phyloP scores from a whole-genome alignment of 2,797 vertebrate species.

The Lateolabrax maculatus region DNA sequence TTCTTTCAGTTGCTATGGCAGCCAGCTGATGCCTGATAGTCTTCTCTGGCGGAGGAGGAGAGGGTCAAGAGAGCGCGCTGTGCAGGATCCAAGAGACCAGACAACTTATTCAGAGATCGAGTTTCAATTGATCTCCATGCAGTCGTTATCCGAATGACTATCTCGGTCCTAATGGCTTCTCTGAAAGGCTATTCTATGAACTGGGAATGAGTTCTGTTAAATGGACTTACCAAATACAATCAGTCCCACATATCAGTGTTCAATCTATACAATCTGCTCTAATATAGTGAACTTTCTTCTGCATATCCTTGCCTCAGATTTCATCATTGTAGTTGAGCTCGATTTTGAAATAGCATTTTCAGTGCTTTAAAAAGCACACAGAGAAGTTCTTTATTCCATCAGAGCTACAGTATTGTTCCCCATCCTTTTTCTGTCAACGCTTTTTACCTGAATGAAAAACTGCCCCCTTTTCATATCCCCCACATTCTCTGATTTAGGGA shows the following conservation, averaged over 20 bases:
- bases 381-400: constrained; percentile 60
- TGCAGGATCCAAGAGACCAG: constrained; percentile 33
- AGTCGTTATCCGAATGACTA: constrained; percentile 60
- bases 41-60: constrained; percentile 14
- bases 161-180: constrained; percentile 69
- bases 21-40: constrained; percentile 51
- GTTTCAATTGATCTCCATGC: constrained; percentile 78
- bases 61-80: constrained; percentile 20
- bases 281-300: constrained; percentile 60
- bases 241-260: constrained; percentile 52
- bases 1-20: constrained; percentile 69
- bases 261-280: constrained; percentile 61
- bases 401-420: constrained; percentile 56
- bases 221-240: constrained; percentile 64
- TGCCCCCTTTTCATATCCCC: constrained; percentile 66
- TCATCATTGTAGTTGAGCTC: constrained; percentile 69
- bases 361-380: constrained; percentile 53
- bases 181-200: constrained; percentile 63
- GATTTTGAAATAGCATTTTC: constrained; percentile 61
- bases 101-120: constrained; percentile 66
- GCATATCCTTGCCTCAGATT: constrained; percentile 69
- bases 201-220: constrained; percentile 54
- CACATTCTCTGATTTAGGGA: constrained; percentile 73
- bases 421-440: constrained; percentile 55
- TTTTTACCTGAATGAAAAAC: constrained; percentile 80